These are phyloP conservation scores for Sebastes oblongus DNA, from an alignment of 2,797 vertebrate genomes.

Conservation along the genomic window DNA sequence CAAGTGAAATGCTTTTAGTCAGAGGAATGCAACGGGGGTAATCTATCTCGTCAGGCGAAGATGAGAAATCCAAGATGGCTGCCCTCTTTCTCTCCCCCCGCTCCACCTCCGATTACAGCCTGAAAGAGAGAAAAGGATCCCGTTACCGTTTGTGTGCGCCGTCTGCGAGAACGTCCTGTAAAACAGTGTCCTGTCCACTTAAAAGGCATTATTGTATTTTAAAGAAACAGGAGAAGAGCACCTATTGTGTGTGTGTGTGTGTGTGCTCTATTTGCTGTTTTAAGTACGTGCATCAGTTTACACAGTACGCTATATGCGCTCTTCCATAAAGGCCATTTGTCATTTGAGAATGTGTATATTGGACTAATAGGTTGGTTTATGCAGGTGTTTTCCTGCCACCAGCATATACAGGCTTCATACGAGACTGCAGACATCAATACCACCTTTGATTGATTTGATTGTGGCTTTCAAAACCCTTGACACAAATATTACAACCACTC, in stretches of 20 bases:
- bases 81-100: conserved; percentile 36
- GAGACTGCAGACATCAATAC: not conserved
- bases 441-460: not conserved
- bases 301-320: not conserved
- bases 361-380: not conserved
- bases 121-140: conserved; percentile 68
- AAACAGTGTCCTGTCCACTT: conserved; percentile 21
- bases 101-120: conserved; percentile 67
- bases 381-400: not conserved
- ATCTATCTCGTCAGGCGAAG: conserved; percentile 61
- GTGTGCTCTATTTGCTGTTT: conserved; percentile 39
- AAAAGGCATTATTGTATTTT: conserved; percentile 25
- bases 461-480: not conserved
- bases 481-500: not conserved
- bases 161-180: conserved; percentile 18
- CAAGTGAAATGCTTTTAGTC: conserved; percentile 65
- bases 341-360: not conserved
- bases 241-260: conserved; percentile 3
- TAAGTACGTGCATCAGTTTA: conserved; percentile 13
- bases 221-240: conserved; percentile 17
- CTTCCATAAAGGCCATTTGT: not conserved
- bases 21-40: conserved; percentile 64
- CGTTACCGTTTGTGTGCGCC: conserved; percentile 55
- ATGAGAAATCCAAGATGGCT: conserved; percentile 75
- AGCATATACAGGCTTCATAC: not conserved